Conservation (phyloP, 2,888 invertebrate species). For the Andrena chrysosceles region DNA sequence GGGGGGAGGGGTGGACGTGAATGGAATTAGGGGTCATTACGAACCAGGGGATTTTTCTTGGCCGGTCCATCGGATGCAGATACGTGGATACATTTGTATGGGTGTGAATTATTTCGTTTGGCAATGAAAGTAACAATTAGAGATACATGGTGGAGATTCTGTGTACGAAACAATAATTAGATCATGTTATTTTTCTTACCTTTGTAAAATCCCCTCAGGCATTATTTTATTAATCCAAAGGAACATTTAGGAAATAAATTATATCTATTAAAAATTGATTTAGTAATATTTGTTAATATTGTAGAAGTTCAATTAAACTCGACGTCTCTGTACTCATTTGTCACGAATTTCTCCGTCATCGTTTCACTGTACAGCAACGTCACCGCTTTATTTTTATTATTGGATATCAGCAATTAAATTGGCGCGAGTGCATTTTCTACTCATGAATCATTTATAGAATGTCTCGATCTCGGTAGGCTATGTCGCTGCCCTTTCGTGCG, state of each 20-base stretch:
- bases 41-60: background rate
- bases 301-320: background rate
- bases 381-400: conserved; percentile 21
- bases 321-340: background rate
- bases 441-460: conserved; percentile 75
- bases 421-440: conserved; percentile 62
- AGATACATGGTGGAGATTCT: background rate
- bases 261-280: background rate
- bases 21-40: background rate
- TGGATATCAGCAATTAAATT: conserved; percentile 54
- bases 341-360: background rate
- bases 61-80: background rate
- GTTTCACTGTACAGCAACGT: conserved; percentile 6
- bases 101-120: background rate
- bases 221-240: background rate
- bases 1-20: background rate
- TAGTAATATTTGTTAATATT: background rate
- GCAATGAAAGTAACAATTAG: background rate
- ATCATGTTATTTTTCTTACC: background rate
- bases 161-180: too few relatives aligned
- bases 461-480: conserved; percentile 62
- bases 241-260: too few relatives aligned
- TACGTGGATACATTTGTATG: too few relatives aligned
- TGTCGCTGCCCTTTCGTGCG: conserved; percentile 49
- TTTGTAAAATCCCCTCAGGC: background rate